Base-by-base conservation (phyloP, 2,113 vertebrate species). In the Perognathus longimembris region DNA sequence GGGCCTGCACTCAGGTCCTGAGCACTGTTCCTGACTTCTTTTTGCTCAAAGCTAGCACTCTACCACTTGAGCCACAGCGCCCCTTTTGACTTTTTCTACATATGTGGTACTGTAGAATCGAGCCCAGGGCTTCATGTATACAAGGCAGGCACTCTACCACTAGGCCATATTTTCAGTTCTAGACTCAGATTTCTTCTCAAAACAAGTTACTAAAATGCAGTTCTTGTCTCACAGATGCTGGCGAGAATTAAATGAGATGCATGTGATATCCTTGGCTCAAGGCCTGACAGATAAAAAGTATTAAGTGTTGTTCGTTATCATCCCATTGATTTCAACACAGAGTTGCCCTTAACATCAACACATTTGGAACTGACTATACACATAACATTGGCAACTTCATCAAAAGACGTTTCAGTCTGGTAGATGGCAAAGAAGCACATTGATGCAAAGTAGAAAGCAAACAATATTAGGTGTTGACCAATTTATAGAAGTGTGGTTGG, bases 111-210 rank as follows among this genome's bases (percentile, higher is more conserved):
- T n/a, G n/a, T n/a, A n/a, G n/a, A n/a, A n/a, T n/a, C n/a, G n/a
- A n/a, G n/a, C n/a, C n/a, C n/a, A n/a, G n/a, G n/a, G n/a, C n/a
- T n/a, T n/a, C n/a, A n/a, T n/a, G n/a, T n/a, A n/a, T n/a, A n/a
- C n/a, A n/a, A n/a, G n/a, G n/a, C n/a, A n/a, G n/a, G n/a, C n/a
- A n/a, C n/a, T n/a, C n/a, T n/a, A n/a, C n/a, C n/a, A n/a, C n/a
- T n/a, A n/a, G n/a, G n/a, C n/a, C n/a, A n/a, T n/a, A n/a, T n/a
- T n/a, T n/a, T n/a, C n/a, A n/a, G n/a, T 50, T 64, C 21, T 22
- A 87, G 42, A 28, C 10, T 74, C n/a, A 64, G 15, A 40, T 66
- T 87, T 54, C 50, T 64, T 73, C 34, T 87, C n/a, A 92, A 92
- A 80, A 64, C 69, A 74, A 57, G 6, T 79, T 64, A 74, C 57